Conservation (phyloP, 2,113 vertebrate genomes). For the Formicarius rufipectus region DNA sequence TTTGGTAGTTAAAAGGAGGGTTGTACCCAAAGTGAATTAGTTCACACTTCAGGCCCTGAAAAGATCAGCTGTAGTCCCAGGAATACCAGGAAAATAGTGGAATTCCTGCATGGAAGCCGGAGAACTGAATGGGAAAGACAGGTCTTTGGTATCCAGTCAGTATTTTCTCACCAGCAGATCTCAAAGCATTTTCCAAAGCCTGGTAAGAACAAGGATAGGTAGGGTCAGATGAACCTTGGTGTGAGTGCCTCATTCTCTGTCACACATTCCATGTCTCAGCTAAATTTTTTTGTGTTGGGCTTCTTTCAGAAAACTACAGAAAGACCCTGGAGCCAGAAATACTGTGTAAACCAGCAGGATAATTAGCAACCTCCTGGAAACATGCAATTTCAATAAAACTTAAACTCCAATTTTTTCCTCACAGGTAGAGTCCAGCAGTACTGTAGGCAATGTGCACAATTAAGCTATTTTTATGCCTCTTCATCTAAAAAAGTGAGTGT, state of each 20-base stretch:
- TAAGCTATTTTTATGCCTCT: constrained; percentile 68
- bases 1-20: neutral
- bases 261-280: constrained; percentile 50
- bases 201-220: neutral
- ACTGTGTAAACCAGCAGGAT: constrained; percentile 54
- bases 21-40: neutral
- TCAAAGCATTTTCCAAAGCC: neutral
- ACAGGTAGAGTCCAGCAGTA: constrained; percentile 56
- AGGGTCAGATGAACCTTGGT: constrained; percentile 10
- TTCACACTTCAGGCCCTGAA: neutral
- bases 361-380: constrained; percentile 73
- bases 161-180: neutral
- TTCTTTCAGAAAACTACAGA: constrained; percentile 70
- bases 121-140: neutral
- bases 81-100: neutral
- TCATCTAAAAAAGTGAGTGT: constrained; percentile 44
- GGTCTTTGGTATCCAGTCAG: neutral
- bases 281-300: constrained; percentile 66
- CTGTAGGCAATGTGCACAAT: constrained; percentile 25
- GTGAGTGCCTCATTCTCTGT: constrained; percentile 30
- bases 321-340: constrained; percentile 66
- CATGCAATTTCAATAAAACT: constrained; percentile 42
- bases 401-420: constrained; percentile 62
- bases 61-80: neutral
- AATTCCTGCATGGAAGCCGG: neutral